Percentiles rank a stretch among this genome's conserved stretches.
phyloP scores from a whole-genome alignment of 2,888 invertebrate genomes.

The Hyposoter dolosus region DNA sequence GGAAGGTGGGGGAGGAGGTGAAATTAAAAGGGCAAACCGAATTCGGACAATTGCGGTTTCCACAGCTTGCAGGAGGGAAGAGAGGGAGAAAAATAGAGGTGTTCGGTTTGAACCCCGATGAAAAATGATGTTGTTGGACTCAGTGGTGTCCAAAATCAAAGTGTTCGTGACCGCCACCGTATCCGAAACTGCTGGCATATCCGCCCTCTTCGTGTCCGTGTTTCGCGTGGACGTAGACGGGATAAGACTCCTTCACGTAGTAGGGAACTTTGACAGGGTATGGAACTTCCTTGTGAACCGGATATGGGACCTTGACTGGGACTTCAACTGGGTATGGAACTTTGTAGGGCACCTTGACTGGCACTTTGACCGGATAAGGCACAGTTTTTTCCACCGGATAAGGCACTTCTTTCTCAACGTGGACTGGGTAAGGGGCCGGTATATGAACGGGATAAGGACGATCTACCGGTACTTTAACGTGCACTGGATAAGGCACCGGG shows the following conservation, averaged over 20 bases:
- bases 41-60: neutral
- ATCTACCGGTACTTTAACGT: constrained; percentile 79
- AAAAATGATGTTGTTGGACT: neutral
- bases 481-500: constrained; percentile 79
- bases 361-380: constrained; percentile 77
- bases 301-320: constrained; percentile 76
- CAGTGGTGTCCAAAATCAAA: constrained; percentile 66
- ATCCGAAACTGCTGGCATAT: constrained; percentile 70
- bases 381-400: constrained; percentile 78
- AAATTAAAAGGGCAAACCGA: constrained; percentile 24
- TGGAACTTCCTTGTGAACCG: constrained; percentile 75
- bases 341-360: constrained; percentile 77
- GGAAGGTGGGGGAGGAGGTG: neutral
- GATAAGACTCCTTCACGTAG: constrained; percentile 77
- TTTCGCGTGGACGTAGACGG: constrained; percentile 74
- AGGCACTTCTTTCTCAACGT: constrained; percentile 76
- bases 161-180: constrained; percentile 70
- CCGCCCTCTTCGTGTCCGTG: constrained; percentile 72
- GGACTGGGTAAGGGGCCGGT: constrained; percentile 78
- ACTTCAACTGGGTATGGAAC: constrained; percentile 77
- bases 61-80: neutral
- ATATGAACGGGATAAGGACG: constrained; percentile 77
- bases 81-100: neutral
- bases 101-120: neutral
- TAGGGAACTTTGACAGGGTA: constrained; percentile 76